phyloP scores from a whole-genome alignment of 1,140 invertebrate genomes.

The Bombus pascuorum region DNA sequence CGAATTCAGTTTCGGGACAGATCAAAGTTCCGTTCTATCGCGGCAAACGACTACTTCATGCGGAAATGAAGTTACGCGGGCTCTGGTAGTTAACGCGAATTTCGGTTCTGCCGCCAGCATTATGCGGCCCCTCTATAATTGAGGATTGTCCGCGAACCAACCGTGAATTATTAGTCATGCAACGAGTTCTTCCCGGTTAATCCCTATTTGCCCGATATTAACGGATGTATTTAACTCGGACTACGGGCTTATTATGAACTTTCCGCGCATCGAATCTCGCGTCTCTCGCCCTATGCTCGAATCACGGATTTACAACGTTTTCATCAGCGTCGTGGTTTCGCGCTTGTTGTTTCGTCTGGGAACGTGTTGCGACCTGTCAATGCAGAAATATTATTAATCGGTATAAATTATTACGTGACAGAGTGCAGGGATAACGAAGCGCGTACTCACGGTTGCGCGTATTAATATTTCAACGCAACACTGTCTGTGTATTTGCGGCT shows the following conservation, averaged over 20 bases:
- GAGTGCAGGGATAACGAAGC: no score
- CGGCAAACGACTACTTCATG: constrained; percentile 35
- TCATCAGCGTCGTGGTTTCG: no score
- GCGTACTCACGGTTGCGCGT: no score
- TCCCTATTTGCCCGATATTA: constrained; percentile 37
- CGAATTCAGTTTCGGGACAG: constrained; percentile 25
- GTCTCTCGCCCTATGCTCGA: neutral
- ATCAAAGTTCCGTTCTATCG: constrained; percentile 44
- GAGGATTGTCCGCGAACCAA: constrained; percentile 30
- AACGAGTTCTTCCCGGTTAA: constrained; percentile 32
- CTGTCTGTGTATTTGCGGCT: no score
- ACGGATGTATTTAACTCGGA: constrained; percentile 30
- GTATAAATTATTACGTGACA: no score
- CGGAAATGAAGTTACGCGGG: constrained; percentile 42
- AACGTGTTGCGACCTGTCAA: no score
- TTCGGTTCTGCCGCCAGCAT: constrained; percentile 3
- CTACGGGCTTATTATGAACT: constrained; percentile 21
- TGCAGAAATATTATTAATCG: no score
- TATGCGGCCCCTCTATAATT: constrained; percentile 26
- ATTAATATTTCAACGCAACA: no score
- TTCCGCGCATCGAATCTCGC: neutral
- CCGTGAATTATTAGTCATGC: constrained; percentile 41
- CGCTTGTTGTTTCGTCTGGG: no score
- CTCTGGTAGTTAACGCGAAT: constrained; percentile 28
- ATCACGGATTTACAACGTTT: neutral